phyloP scores from a whole-genome alignment of 2,888 invertebrate species.

The Melolontha melolontha region DNA sequence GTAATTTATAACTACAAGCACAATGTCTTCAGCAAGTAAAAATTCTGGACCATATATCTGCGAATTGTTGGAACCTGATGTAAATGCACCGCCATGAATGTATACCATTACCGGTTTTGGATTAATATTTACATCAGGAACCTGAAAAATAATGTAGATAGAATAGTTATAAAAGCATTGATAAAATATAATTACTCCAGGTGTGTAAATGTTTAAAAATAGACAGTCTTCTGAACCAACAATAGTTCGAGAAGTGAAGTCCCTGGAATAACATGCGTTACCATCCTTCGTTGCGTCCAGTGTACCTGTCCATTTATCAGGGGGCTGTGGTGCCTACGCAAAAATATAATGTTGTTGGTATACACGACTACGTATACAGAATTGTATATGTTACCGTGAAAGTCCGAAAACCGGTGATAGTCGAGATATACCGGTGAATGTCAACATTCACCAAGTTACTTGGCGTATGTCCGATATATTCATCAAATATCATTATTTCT shows the following conservation, averaged over 20 bases:
- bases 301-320: slow-evolving; percentile 60
- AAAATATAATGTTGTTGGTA: not conserved
- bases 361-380: too few relatives aligned
- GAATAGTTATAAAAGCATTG: not conserved
- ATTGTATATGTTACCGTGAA: too few relatives aligned
- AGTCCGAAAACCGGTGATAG: too few relatives aligned
- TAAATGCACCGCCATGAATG: slow-evolving; percentile 65
- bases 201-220: slow-evolving; percentile 56
- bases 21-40: slow-evolving; percentile 60
- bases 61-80: slow-evolving; percentile 58
- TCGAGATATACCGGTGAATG: too few relatives aligned
- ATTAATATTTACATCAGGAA: slow-evolving; percentile 5
- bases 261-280: slow-evolving; percentile 58
- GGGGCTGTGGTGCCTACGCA: slow-evolving; percentile 59
- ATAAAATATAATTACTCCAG: slow-evolving; percentile 52
- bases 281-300: slow-evolving; percentile 60
- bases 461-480: too few relatives aligned
- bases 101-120: slow-evolving; percentile 64
- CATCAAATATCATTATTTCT: too few relatives aligned
- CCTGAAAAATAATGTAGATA: slow-evolving; percentile 11
- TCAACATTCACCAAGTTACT: too few relatives aligned
- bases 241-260: slow-evolving; percentile 59
- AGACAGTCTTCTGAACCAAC: slow-evolving; percentile 68
- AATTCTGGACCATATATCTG: slow-evolving; percentile 61
- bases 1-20: slow-evolving; percentile 62